phyloP scores from a whole-genome alignment of 2,797 vertebrate species.

The Hoplostethus atlanticus region DNA sequence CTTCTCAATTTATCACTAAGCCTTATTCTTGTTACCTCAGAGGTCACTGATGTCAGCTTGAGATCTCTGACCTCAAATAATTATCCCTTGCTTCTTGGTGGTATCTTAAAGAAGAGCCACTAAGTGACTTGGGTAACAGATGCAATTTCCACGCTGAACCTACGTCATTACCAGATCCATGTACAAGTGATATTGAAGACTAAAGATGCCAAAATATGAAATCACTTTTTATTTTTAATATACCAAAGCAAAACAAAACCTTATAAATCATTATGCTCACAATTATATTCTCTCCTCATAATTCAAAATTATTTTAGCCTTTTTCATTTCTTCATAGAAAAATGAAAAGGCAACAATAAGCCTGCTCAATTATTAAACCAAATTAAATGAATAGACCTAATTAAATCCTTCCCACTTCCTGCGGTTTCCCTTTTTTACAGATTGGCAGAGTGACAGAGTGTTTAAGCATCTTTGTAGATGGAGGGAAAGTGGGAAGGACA shows the following conservation, averaged over 20 bases:
- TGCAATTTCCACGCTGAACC: no score
- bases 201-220: neutral
- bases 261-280: constrained; percentile 5
- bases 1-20: neutral
- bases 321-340: constrained; percentile 7
- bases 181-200: neutral
- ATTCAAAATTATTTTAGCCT: constrained; percentile 22
- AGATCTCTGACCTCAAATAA: neutral
- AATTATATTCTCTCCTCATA: neutral
- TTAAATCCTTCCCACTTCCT: constrained; percentile 59
- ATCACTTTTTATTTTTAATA: neutral
- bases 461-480: constrained; percentile 70
- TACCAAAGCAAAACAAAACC: neutral
- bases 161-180: no score
- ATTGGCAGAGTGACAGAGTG: constrained; percentile 69
- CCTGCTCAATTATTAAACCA: constrained; percentile 69
- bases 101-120: neutral
- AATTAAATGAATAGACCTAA: constrained; percentile 74
- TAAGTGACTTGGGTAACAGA: neutral
- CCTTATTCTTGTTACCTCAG: neutral
- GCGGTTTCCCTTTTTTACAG: constrained; percentile 55
- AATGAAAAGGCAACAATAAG: constrained; percentile 45
- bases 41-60: neutral
- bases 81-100: neutral
- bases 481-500: constrained; percentile 77